Percentiles rank a stretch among this genome's conserved stretches.
Evolutionary conservation across 2,113 vertebrate species (phyloP).

Genomic region (Myanophis thanlyinensis): DNA sequence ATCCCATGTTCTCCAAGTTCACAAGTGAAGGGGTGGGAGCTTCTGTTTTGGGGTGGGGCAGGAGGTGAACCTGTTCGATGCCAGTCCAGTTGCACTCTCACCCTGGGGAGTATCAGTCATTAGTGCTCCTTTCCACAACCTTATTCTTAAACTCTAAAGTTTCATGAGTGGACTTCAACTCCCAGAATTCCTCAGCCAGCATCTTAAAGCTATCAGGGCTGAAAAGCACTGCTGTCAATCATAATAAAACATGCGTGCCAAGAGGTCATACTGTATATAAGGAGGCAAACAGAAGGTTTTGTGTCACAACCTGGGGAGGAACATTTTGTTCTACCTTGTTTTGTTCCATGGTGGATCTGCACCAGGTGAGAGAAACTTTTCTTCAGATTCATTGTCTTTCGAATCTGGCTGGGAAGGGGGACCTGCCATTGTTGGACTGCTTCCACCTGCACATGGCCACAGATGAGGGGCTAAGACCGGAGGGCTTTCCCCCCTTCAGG

Average conservation of each 20-base stretch:
- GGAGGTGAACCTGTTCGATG: background rate
- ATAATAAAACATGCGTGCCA: background rate
- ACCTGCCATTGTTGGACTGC: background rate
- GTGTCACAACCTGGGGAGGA: too few species aligned
- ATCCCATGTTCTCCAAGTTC: background rate
- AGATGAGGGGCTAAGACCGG: background rate
- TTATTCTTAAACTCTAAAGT: background rate
- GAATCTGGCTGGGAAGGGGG: too few species aligned
- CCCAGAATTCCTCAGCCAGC: background rate
- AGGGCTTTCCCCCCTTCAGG: background rate
- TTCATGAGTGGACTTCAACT: background rate
- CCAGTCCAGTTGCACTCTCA: background rate
- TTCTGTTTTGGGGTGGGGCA: too few species aligned
- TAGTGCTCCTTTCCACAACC: background rate
- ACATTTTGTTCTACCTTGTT: too few species aligned
- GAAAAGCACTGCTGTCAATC: background rate
- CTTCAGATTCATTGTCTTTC: background rate
- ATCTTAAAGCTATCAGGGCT: too few species aligned
- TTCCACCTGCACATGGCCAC: background rate
- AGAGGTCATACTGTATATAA: background rate
- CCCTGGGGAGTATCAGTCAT: too few species aligned
- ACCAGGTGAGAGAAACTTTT: background rate
- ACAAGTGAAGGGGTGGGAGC: too few species aligned
- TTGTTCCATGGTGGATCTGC: rapidly evolving
- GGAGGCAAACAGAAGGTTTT: background rate